These are phyloP conservation scores for Hyphantria cunea DNA, from an alignment of 1,140 invertebrate genomes.

Conservation along the genomic window DNA sequence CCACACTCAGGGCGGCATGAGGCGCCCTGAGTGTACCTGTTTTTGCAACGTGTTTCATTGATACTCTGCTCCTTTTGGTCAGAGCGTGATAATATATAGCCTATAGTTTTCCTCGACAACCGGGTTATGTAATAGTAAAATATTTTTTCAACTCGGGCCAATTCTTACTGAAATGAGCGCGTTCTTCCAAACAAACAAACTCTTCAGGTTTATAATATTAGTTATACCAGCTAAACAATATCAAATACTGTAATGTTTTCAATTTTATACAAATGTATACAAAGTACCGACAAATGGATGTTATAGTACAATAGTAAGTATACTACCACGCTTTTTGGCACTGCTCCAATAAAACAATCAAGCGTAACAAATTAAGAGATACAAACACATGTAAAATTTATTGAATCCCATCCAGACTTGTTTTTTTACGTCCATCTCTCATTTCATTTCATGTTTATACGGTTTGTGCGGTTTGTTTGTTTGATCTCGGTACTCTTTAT, in stretches of 20 bases:
- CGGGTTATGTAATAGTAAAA: no score
- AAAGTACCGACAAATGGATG: conserved; percentile 42
- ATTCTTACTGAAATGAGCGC: no score
- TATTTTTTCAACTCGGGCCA: no score
- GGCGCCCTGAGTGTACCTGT: no score
- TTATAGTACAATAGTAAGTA: conserved; percentile 31
- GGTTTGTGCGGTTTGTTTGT: conserved; percentile 48
- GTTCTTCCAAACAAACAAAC: no score
- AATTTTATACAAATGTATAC: conserved; percentile 24
- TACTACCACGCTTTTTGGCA: conserved; percentile 56
- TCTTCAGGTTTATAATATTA: no score
- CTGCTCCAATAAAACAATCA: conserved; percentile 69
- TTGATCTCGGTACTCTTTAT: conserved; percentile 40
- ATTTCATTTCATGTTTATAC: conserved; percentile 49
- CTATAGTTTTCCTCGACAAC: no score
- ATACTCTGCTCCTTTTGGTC: no score
- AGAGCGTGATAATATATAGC: no score
- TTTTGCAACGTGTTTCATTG: no score
- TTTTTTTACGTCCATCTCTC: conserved; percentile 62
- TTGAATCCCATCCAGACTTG: conserved; percentile 49
- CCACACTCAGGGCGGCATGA: no score
- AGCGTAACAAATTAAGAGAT: conserved; percentile 53
- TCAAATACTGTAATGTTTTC: conserved; percentile 32
- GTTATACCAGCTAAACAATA: conserved; percentile 16
- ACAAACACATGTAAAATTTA: conserved; percentile 65